Evolutionary conservation across 2,888 invertebrate genomes (phyloP), one percentile per base, ranked within the genome.

Genomic region (Nephrotoma flavescens): DNA sequence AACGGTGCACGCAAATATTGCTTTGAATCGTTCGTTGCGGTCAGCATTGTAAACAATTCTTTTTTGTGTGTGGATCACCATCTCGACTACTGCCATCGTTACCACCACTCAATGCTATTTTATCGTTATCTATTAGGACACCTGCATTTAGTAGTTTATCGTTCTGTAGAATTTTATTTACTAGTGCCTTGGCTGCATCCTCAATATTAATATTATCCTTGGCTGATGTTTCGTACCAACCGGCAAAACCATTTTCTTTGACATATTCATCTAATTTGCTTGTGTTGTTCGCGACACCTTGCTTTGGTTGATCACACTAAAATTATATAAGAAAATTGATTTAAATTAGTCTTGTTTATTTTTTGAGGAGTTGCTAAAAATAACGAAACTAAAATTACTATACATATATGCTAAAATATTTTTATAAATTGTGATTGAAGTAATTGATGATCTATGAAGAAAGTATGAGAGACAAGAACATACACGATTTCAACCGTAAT

Each of bases 161-260:
- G 12, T 86, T 86, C 52, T 41, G 44, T 57, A 86, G 31, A n/a
- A 86, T 86, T 95, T 97, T 96, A 92, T 95, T 95, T 87, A 99
- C 97, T 92, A 99, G 94, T 90, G 96, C 96, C 89, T 95, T 94
- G 4, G 98, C 97, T 83, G 99, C 97, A 91, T 99, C 98, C 91
- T 99, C 98, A 86, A 99, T 98, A 91, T 99, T 97, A 87, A 97
- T 95, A 90, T 98, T 97, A 90, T 98, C 98, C 92, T 98, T 98
- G 84, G 98, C 98, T 0, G 98, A 98, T 0, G 98, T 98, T 92
- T 98, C 97, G 91, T 96, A 98, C 98, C 98, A 99, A 15, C 97
- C 97, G 12, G 96, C 94, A 91, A 99, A 99, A 0, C 97, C 97
- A 89, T 97, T 96, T 90, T 98, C 97, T 89, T 95, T 94, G 90